Base-by-base conservation (phyloP, 2,113 vertebrate genomes). In the Chrysochloris asiatica region DNA sequence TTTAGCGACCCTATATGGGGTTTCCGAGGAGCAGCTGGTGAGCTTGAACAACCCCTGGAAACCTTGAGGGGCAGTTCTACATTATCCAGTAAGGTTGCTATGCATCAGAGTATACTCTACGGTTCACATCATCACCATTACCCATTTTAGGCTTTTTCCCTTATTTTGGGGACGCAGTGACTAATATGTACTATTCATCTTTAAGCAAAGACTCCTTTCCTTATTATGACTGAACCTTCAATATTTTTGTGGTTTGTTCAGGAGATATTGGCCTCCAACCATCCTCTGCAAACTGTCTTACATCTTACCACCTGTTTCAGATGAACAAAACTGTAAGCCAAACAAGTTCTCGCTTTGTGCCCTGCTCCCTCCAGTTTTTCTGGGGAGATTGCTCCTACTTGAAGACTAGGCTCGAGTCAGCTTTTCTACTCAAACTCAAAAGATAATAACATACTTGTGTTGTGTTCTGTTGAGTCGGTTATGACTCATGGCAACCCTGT, bases 121-220 rank as follows among this genome's bases (percentile, higher is more conserved):
- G 36, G 36, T 36, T 10, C n/a, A 22, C 67, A 69, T 1, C n/a
- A 9, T 19, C n/a, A 36, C 38, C 17, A 7, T 4, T 81, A 76
- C 22, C 67, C 48, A 24, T 1, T 8, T 52, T 81, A n/a, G 4
- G 8, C 30, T 83, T 47, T 59, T 76, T 82, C 93, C 28, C 19
- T 73, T 9, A 0, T 38, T 78, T 72, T 8, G 38, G n/a, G 43
- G 45, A 50, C 38, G 38, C 8, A 3, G 26, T 54, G 26, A 30
- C 45, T 38, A 26, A 54, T 85, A 30, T 22, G 12, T 36, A 24
- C n/a, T 78, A 92, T 90, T 83, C 86, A 72, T 38, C 47, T 83
- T 45, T 85, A 76, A 80, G 36, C 45, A 79, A 50, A 83, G 36
- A 88, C 19, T 33, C 45, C 36, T 72, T 41, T 67, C 61, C 59